These are phyloP conservation scores for Drosophila mayri DNA, from an alignment of 1,140 invertebrate species.

Conservation along the genomic window DNA sequence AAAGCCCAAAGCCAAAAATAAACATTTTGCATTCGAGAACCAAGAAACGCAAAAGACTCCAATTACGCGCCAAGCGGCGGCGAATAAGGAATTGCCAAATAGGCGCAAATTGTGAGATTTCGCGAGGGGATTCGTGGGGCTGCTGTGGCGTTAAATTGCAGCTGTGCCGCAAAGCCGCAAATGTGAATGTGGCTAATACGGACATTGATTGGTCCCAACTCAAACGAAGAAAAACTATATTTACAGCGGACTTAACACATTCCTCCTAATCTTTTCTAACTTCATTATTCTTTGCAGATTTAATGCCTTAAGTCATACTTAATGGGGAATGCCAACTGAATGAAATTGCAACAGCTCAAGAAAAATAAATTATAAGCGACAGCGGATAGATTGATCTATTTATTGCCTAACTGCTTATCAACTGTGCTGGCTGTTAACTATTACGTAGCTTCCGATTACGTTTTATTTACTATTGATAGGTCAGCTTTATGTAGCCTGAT, in stretches of 20 bases:
- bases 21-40: conserved; percentile 60
- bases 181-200: conserved; percentile 4
- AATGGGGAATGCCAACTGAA: background rate
- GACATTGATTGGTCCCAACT: background rate
- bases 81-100: conserved; percentile 57
- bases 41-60: conserved; percentile 54
- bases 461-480: conserved; percentile 5
- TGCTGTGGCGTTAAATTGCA: conserved; percentile 33
- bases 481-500: background rate
- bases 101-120: conserved; percentile 35
- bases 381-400: conserved; percentile 4
- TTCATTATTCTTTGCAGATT: background rate
- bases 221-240: background rate
- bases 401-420: conserved; percentile 17
- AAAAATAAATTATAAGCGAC: conserved; percentile 1
- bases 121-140: conserved; percentile 7
- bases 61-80: conserved; percentile 56
- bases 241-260: background rate
- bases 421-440: conserved; percentile 5
- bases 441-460: conserved; percentile 17
- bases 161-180: conserved; percentile 16
- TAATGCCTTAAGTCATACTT: background rate
- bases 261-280: background rate
- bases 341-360: background rate
- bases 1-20: conserved; percentile 67